These are phyloP conservation scores for Drosophila percnosoma DNA, from an alignment of 2,888 invertebrate species.

Conservation along the genomic window DNA sequence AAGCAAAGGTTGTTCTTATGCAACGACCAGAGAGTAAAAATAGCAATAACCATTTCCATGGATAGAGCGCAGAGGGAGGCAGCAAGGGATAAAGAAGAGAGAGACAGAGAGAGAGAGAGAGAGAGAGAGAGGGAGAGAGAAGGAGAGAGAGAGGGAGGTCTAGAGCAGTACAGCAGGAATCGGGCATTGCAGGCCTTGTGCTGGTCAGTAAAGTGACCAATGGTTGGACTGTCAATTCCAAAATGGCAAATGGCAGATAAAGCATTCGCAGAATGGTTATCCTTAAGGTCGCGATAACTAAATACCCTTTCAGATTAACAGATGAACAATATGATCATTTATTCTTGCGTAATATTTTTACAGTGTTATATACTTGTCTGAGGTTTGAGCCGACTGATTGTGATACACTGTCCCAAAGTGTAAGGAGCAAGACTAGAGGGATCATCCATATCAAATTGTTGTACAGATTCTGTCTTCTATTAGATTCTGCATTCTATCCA, in stretches of 20 bases:
- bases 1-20: slow-evolving; percentile 39
- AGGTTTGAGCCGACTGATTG: not conserved
- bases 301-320: not conserved
- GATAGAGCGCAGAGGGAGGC: slow-evolving; percentile 11
- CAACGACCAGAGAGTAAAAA: slow-evolving; percentile 16
- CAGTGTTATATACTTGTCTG: not conserved
- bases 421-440: not conserved
- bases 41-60: slow-evolving; percentile 35
- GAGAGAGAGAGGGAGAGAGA: not conserved
- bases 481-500: not conserved
- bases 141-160: not conserved
- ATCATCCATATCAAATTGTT: not conserved
- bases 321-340: not conserved
- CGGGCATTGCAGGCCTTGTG: slow-evolving; percentile 38
- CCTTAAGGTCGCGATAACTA: not conserved
- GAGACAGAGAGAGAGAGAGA: not conserved
- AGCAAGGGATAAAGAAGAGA: not conserved
- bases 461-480: not conserved
- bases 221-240: slow-evolving; percentile 28
- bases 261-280: not conserved
- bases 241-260: slow-evolving; percentile 52
- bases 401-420: not conserved
- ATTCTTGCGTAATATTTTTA: not conserved
- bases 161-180: not conserved
- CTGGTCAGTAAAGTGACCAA: slow-evolving; percentile 68